Conservation (phyloP, 1,140 invertebrate genomes). For the Heliconius hermathena region DNA sequence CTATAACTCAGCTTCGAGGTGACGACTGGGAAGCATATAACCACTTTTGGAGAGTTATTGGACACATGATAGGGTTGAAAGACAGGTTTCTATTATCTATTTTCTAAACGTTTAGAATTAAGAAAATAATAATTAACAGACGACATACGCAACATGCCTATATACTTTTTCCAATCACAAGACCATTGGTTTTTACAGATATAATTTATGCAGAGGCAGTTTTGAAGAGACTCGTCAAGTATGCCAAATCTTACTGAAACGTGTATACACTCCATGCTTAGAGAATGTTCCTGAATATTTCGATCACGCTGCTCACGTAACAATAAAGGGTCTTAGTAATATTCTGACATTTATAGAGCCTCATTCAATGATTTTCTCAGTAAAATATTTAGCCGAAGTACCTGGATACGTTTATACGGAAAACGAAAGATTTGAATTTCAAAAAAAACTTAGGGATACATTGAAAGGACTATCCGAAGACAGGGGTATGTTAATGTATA, state of each 20-base stretch:
- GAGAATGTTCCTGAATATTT: constrained; percentile 68
- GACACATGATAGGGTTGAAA: constrained; percentile 90
- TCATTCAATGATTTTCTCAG: constrained; percentile 45
- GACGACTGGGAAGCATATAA: constrained; percentile 86
- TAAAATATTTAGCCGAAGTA: constrained; percentile 49
- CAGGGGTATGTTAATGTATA: not conserved
- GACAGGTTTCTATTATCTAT: constrained; percentile 83
- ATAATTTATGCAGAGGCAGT: constrained; percentile 79
- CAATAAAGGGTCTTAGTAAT: constrained; percentile 62
- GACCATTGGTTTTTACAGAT: constrained; percentile 53
- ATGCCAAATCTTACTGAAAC: constrained; percentile 54
- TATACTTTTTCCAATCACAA: no score
- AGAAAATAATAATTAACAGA: no score
- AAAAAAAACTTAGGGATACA: constrained; percentile 22
- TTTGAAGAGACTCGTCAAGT: constrained; percentile 64
- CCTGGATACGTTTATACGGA: constrained; percentile 57
- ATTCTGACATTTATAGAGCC: constrained; percentile 44
- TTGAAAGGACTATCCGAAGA: constrained; percentile 13
- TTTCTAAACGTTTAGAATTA: not conserved
- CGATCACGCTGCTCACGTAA: constrained; percentile 61
- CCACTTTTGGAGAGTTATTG: constrained; percentile 92
- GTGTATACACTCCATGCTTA: constrained; percentile 61
- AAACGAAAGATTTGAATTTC: constrained; percentile 24
- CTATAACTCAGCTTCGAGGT: constrained; percentile 74
- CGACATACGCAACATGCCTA: no score